Conservation (phyloP, 2,888 invertebrate genomes). For the Tenodera sinensis region DNA sequence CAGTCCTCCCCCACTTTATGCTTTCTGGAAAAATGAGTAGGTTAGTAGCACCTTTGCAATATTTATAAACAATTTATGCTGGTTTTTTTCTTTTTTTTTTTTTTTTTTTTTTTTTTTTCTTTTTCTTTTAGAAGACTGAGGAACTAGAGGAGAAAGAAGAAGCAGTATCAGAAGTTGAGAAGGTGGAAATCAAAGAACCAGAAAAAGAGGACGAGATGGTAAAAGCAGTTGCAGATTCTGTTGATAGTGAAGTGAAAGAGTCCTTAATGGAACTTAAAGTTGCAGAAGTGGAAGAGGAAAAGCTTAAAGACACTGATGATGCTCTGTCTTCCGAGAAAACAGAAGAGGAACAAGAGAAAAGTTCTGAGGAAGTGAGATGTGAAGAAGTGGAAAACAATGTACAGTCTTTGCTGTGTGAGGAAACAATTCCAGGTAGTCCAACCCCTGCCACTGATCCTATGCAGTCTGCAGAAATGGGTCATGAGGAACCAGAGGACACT, state of each 20-base stretch:
- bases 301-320: not conserved
- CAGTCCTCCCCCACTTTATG: no score
- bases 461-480: not conserved
- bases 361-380: constrained; percentile 30
- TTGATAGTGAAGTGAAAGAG: not conserved
- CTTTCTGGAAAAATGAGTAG: no score
- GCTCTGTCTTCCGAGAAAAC: constrained; percentile 24
- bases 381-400: constrained; percentile 37
- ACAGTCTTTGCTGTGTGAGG: constrained; percentile 73
- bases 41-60: no score
- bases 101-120: no score
- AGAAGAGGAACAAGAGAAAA: constrained; percentile 35
- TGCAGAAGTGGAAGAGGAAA: not conserved
- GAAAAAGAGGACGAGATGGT: constrained; percentile 21
- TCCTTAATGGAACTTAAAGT: not conserved
- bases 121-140: not conserved
- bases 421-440: constrained; percentile 87
- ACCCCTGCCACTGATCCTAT: constrained; percentile 62
- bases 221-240: constrained; percentile 1
- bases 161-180: not conserved
- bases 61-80: not conserved
- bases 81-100: no score
- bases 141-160: not conserved
- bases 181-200: not conserved
- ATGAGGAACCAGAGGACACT: constrained; percentile 41